Conservation (phyloP, 2,888 invertebrate genomes). For the Dicyrtoma fusca region DNA sequence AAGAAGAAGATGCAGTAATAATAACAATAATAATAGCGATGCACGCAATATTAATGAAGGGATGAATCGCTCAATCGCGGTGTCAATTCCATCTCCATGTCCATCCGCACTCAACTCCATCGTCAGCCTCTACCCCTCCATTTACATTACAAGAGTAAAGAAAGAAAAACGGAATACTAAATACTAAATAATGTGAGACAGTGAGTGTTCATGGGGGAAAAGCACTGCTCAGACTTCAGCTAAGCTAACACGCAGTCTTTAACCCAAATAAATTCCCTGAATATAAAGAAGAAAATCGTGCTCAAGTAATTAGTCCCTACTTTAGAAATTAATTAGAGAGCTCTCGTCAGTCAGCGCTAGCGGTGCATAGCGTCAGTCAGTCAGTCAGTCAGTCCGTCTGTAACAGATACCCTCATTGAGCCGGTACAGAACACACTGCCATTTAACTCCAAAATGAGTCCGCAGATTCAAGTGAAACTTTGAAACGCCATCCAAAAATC, state of each 20-base stretch:
- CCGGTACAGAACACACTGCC: not conserved
- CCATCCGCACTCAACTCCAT: not conserved
- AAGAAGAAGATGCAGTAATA: too few relatives aligned
- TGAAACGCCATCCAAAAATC: too few relatives aligned
- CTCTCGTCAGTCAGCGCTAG: slow-evolving; percentile 12
- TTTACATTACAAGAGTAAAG: too few relatives aligned
- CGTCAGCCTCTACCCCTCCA: too few relatives aligned
- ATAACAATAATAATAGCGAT: not conserved
- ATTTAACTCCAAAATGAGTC: not conserved
- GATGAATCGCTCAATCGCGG: slow-evolving; percentile 17
- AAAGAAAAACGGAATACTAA: too few relatives aligned
- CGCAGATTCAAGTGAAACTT: not conserved
- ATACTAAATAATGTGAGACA: too few relatives aligned
- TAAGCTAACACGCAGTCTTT: slow-evolving; percentile 8
- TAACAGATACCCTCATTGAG: too few relatives aligned
- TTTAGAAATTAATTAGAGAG: slow-evolving; percentile 29
- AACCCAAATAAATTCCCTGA: slow-evolving; percentile 12
- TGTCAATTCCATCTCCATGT: not conserved
- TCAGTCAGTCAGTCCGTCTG: too few relatives aligned
- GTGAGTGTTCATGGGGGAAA: too few relatives aligned
- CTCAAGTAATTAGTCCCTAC: slow-evolving; percentile 30
- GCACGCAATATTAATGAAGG: not conserved
- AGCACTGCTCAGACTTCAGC: not conserved
- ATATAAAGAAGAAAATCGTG: slow-evolving; percentile 25
- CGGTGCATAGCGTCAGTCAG: too few relatives aligned